Conservation (phyloP, 2,888 invertebrate species). For the Epirrhoe tristata region DNA sequence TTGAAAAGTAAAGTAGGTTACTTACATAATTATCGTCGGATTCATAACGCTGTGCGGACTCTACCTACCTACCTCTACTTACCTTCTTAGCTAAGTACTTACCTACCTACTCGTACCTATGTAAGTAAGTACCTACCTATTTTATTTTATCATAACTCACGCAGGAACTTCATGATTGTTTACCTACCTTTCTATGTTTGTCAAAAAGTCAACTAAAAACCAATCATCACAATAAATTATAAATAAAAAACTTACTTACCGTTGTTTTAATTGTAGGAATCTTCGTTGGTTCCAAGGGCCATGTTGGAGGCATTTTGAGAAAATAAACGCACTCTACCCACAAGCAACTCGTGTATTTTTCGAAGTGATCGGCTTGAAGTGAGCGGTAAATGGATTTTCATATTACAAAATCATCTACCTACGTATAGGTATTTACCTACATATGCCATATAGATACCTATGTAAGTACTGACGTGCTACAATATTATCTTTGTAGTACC, state of each 20-base stretch:
- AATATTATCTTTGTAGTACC: no score
- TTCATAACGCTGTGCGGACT: no score
- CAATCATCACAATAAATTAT: slow-evolving; percentile 1
- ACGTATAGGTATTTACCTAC: background rate
- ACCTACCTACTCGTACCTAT: background rate
- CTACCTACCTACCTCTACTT: no score
- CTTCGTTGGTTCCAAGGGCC: slow-evolving; percentile 30
- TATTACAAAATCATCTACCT: no score
- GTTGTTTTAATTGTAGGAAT: slow-evolving; percentile 49
- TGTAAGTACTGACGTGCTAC: background rate
- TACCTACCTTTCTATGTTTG: background rate
- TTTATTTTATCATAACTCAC: background rate
- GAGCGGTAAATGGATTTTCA: slow-evolving; percentile 50
- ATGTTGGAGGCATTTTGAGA: slow-evolving; percentile 30
- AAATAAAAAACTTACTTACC: slow-evolving; percentile 63
- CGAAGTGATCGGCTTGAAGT: slow-evolving; percentile 58
- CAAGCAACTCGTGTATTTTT: background rate
- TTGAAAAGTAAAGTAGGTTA: no score
- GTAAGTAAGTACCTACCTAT: no score
- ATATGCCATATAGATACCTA: background rate
- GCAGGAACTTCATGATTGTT: slow-evolving; percentile 16
- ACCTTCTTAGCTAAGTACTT: background rate
- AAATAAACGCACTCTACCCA: slow-evolving; percentile 46
- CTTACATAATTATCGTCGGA: no score
- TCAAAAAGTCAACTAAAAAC: background rate